Evolutionary conservation across 1,140 invertebrate genomes (phyloP).

Genomic region (Lordiphosa clarofinis): DNA sequence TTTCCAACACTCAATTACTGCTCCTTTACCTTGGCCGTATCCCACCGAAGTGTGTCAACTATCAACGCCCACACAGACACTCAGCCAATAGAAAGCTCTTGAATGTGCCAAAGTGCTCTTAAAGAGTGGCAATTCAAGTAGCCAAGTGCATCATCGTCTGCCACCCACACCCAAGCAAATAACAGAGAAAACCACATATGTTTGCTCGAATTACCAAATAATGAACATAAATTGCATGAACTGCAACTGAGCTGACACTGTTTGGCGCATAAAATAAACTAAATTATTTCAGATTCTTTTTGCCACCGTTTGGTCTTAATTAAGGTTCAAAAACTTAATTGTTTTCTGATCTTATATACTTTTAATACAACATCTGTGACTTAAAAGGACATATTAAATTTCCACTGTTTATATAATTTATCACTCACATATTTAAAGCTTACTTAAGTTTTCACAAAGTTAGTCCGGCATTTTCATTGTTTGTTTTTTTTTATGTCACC

Average conservation of each 20-base stretch:
- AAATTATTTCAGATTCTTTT: too few relatives aligned
- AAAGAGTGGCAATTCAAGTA: constrained; percentile 8
- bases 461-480: background rate
- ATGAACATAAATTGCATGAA: constrained; percentile 54
- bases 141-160: constrained; percentile 7
- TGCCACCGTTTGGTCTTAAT: too few relatives aligned
- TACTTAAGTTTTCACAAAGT: constrained; percentile 15
- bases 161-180: too few relatives aligned
- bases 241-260: background rate
- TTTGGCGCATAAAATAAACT: too few relatives aligned
- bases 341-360: background rate
- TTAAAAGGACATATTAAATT: constrained; percentile 3
- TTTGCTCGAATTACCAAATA: constrained; percentile 19
- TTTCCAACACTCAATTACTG: constrained; percentile 4
- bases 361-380: constrained; percentile 2
- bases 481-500: background rate
- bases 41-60: background rate
- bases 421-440: constrained; percentile 1
- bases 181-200: background rate
- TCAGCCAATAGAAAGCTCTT: constrained; percentile 8
- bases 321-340: too few relatives aligned
- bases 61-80: background rate
- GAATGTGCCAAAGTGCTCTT: constrained; percentile 22
- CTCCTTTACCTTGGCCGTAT: background rate
- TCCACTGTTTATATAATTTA: background rate